Evolutionary conservation across 2,113 vertebrate genomes (phyloP).

Genomic region (Neogale vison): DNA sequence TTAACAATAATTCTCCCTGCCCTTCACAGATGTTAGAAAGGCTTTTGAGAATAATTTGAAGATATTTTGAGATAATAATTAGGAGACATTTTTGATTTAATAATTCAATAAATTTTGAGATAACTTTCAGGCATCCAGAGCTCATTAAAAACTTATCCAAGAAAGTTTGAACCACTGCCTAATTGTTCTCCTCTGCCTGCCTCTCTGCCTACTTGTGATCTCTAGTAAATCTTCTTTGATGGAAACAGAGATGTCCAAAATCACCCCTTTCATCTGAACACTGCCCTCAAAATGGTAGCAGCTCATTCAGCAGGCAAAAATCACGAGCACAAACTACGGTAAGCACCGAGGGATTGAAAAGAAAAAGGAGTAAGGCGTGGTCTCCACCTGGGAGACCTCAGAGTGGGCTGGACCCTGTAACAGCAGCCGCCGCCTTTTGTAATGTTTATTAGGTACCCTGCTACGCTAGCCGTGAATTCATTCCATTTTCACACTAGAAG

Average conservation of each 20-base stretch:
- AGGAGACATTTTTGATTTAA: neutral
- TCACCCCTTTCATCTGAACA: neutral
- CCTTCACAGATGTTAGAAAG: neutral
- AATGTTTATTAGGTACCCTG: neutral
- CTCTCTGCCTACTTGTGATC: no score
- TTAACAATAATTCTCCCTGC: conserved; percentile 34
- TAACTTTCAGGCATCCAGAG: neutral
- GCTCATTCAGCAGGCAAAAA: neutral
- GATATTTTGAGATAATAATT: neutral
- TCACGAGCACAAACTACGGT: neutral
- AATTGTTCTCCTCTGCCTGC: neutral
- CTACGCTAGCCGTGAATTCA: neutral
- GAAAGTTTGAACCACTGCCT: neutral
- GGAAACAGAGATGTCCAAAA: neutral
- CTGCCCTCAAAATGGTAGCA: neutral
- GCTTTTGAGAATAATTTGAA: conserved; percentile 27
- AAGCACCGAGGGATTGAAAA: neutral
- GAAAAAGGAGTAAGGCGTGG: neutral
- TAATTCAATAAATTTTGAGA: conserved; percentile 26
- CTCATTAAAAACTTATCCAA: neutral
- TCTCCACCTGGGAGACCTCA: neutral
- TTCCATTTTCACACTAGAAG: neutral
- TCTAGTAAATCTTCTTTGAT: neutral
- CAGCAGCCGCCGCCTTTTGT: neutral
- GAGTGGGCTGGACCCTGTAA: no score